Conservation (phyloP, 2,113 vertebrate species). For the Eubucco bourcierii region DNA sequence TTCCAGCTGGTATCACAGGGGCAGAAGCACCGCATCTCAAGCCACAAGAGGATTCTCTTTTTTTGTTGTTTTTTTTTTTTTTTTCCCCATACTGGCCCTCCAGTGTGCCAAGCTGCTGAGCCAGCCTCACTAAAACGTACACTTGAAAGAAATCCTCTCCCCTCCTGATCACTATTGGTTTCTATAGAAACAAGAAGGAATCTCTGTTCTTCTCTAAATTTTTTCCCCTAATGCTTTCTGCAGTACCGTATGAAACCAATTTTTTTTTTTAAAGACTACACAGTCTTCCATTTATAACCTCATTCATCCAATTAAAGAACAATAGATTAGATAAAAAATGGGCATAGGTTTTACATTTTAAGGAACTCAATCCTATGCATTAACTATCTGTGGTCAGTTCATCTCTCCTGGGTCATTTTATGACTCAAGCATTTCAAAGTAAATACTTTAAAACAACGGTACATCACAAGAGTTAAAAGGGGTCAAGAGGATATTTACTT, state of each 20-base stretch:
- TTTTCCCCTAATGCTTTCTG: constrained; percentile 69
- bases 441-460: constrained; percentile 63
- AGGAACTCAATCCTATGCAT: constrained; percentile 21
- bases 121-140: constrained; percentile 56
- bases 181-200: constrained; percentile 83
- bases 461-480: constrained; percentile 56
- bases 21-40: background rate
- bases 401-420: constrained; percentile 56
- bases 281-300: constrained; percentile 52
- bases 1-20: background rate
- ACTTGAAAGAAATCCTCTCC: constrained; percentile 75
- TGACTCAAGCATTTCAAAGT: constrained; percentile 56
- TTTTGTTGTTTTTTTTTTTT: background rate
- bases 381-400: constrained; percentile 26
- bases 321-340: constrained; percentile 51
- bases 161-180: constrained; percentile 74
- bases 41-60: background rate
- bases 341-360: constrained; percentile 22
- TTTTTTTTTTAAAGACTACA: constrained; percentile 18
- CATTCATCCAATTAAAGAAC: constrained; percentile 66
- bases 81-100: background rate
- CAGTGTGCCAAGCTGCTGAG: constrained; percentile 17
- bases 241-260: constrained; percentile 59
- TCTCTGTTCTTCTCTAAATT: constrained; percentile 75
- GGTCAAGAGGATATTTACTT: constrained; percentile 67